A percentile compares a stretch with the other conserved stretches of the same genome.
These are phyloP conservation scores for Aptenodytes forsteri DNA, from an alignment of 2,113 vertebrate genomes.

Conservation along the genomic window DNA sequence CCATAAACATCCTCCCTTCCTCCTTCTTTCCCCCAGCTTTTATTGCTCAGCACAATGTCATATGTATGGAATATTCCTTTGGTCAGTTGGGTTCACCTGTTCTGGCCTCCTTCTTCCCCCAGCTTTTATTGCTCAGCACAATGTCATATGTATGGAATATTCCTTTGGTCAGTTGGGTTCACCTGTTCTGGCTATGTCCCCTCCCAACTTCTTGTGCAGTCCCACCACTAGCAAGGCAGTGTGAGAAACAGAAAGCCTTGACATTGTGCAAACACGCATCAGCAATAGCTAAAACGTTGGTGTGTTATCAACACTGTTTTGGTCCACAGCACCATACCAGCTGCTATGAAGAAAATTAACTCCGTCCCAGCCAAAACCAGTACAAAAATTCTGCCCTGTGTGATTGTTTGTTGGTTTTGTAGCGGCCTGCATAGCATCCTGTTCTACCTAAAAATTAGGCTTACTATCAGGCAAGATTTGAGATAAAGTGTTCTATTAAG, in stretches of 20 bases:
- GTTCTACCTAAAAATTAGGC: not conserved
- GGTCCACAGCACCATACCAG: not conserved
- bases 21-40: not conserved
- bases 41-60: not conserved
- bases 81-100: not conserved
- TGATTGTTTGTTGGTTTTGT: not conserved
- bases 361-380: not conserved
- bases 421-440: not conserved
- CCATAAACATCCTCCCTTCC: not conserved
- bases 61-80: not conserved
- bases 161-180: not conserved
- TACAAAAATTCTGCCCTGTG: not conserved
- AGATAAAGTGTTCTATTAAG: not conserved
- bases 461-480: not conserved
- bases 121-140: not conserved
- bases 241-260: not conserved
- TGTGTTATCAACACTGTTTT: not conserved
- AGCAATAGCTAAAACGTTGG: accelerated
- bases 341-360: not conserved
- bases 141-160: not conserved
- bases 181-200: not conserved
- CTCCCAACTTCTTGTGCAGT: not conserved
- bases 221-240: accelerated
- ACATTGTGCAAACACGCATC: no score
- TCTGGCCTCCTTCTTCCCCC: not conserved